phyloP scores from a whole-genome alignment of 2,888 invertebrate genomes.

The Chymomyza fuscimana region DNA sequence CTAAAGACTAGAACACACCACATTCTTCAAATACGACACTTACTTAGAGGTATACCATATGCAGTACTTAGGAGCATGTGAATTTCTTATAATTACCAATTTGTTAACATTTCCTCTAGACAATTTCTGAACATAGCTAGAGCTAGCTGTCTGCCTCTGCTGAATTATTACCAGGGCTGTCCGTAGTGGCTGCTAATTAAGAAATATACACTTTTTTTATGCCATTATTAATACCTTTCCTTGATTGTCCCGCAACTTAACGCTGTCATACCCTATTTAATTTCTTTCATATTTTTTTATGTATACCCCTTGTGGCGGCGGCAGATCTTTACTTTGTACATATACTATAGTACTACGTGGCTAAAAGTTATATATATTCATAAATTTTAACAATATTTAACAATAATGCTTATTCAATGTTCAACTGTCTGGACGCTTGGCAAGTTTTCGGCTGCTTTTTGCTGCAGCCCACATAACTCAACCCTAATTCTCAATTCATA shows the following conservation, averaged over 20 bases:
- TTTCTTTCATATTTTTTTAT: constrained; percentile 14
- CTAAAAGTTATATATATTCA: constrained; percentile 7
- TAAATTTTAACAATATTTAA: constrained; percentile 42
- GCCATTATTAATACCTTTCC: constrained; percentile 25
- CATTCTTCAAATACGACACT: no score
- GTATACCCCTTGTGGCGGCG: neutral
- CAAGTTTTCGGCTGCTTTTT: constrained; percentile 8
- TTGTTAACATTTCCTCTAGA: no score
- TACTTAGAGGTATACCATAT: no score
- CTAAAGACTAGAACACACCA: no score
- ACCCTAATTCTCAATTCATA: constrained; percentile 31
- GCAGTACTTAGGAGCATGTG: no score
- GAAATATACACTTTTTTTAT: constrained; percentile 41
- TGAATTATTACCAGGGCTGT: neutral
- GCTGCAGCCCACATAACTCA: neutral
- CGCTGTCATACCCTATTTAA: constrained; percentile 27
- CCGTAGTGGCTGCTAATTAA: constrained; percentile 37
- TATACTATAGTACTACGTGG: neutral
- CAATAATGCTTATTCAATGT: constrained; percentile 69
- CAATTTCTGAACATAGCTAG: no score
- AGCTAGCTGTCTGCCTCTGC: neutral
- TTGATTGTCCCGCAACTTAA: constrained; percentile 23
- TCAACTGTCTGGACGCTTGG: constrained; percentile 40
- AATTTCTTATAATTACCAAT: no score
- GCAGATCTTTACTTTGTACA: neutral